Conservation (phyloP, 2,797 vertebrate genomes). For the Leptodactylus fallax region DNA sequence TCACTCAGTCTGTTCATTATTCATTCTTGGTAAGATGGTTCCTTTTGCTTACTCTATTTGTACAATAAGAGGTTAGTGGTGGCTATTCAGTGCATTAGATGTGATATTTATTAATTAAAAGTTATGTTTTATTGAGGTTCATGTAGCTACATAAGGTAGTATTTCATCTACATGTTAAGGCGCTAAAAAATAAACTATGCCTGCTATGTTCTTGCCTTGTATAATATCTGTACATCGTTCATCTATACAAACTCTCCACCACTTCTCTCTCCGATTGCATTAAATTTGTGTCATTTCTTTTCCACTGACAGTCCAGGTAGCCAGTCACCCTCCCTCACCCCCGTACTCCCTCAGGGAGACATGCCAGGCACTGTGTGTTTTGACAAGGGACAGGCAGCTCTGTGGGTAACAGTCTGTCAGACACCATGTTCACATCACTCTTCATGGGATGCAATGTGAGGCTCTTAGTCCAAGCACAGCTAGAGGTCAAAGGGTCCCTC, state of each 20-base stretch:
- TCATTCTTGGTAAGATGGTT: too few relatives aligned
- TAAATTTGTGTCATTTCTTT: not conserved
- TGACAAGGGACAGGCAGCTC: slow-evolving; percentile 71
- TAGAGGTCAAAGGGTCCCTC: slow-evolving; percentile 66
- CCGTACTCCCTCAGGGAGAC: slow-evolving; percentile 49
- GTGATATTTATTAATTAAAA: too few relatives aligned
- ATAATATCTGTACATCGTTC: not conserved
- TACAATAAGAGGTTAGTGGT: too few relatives aligned
- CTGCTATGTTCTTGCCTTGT: not conserved
- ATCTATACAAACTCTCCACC: not conserved
- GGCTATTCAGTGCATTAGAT: too few relatives aligned
- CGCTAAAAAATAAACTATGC: not conserved
- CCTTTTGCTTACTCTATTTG: too few relatives aligned
- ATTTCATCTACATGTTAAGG: not conserved
- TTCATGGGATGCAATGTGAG: slow-evolving; percentile 64
- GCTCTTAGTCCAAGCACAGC: slow-evolving; percentile 68
- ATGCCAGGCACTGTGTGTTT: slow-evolving; percentile 70
- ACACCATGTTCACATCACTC: slow-evolving; percentile 65
- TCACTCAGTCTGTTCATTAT: too few relatives aligned
- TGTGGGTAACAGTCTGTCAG: slow-evolving; percentile 68
- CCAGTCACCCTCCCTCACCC: slow-evolving; percentile 21
- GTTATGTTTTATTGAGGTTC: too few relatives aligned
- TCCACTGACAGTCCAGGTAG: accelerated
- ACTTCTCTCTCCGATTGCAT: not conserved
- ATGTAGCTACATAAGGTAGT: too few relatives aligned